Evolutionary conservation across 1,140 invertebrate species (phyloP), one percentile per base, ranked within the genome.

Genomic region (Cyphomyrmex costatus): DNA sequence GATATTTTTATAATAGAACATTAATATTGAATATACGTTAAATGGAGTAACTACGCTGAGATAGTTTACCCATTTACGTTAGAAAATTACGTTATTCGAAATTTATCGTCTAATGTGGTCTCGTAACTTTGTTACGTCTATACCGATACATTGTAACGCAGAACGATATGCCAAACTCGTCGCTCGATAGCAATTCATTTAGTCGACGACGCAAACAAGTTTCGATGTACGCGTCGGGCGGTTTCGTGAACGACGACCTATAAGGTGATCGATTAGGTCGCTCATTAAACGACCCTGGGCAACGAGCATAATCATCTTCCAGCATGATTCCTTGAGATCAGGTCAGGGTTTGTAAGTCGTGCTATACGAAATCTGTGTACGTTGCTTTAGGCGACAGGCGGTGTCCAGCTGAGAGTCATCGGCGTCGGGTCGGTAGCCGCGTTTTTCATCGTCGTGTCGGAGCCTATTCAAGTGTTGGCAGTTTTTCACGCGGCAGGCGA

Each of bases 381-480:
- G 36, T 36, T 63, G 86, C 42, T 16, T 77, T 88, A 63, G 84
- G 61, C 90, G 90, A 88, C 87, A 90, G 87, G 65, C 79, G 86
- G 89, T 88, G 91, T 88, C 87, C 89, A 91, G 91, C 89, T 91
- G 91, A 92, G 92, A 91, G 87, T 73, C 89, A 86, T 91, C 85
- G 87, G 74, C 84, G 86, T 82, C 88, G 87, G 76, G 60, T 91
- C 88, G 88, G 92, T 91, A 92, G 91, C 84, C 92, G 85, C 84
- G 92, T 93, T 92, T 93, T 92, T 93, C 92, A 92, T 92, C 71
- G 86, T 83, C 74, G 88, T 90, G 89, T 86, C 90, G 86, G 86
- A 80, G 68, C 85, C 91, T 90, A 93, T 93, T 93, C 92, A 93
- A 93, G 93, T 93, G 93, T 92, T 89, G 89, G 91, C 86, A 90